These are phyloP conservation scores for Zeuzera pyrina DNA, from an alignment of 2,888 invertebrate species.

Conservation along the genomic window DNA sequence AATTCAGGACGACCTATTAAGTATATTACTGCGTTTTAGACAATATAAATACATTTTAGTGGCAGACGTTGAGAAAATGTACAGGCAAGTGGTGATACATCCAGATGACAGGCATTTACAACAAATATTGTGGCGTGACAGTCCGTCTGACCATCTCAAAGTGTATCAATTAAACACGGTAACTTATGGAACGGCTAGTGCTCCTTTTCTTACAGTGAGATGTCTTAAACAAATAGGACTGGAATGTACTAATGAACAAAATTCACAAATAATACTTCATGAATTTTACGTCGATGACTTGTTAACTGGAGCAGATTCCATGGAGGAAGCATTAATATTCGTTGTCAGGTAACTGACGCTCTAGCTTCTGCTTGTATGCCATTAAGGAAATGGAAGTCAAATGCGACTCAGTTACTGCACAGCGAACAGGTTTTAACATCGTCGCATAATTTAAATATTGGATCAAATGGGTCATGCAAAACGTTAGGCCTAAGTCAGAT, in stretches of 20 bases:
- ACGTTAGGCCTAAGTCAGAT: no score
- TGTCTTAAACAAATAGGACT: conserved; percentile 17
- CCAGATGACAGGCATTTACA: conserved; percentile 13
- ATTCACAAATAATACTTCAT: conserved; percentile 14
- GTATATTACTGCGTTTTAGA: no score
- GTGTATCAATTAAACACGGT: conserved; percentile 17
- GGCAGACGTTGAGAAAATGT: no score
- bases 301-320: conserved; percentile 5
- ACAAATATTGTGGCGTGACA: conserved; percentile 18
- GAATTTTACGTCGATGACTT: conserved; percentile 22
- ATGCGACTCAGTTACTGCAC: no score
- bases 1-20: no score
- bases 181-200: conserved; percentile 21
- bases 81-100: no score
- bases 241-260: conserved; percentile 11
- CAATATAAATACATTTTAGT: no score
- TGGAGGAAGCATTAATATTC: conserved; percentile 1
- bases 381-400: no score
- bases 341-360: not conserved
- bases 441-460: no score
- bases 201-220: conserved; percentile 18
- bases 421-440: no score
- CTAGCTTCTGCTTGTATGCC: no score
- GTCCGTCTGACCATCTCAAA: conserved; percentile 10
- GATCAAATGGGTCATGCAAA: no score